phyloP scores from a whole-genome alignment of 2,797 vertebrate species.

The Smutsia gigantea region DNA sequence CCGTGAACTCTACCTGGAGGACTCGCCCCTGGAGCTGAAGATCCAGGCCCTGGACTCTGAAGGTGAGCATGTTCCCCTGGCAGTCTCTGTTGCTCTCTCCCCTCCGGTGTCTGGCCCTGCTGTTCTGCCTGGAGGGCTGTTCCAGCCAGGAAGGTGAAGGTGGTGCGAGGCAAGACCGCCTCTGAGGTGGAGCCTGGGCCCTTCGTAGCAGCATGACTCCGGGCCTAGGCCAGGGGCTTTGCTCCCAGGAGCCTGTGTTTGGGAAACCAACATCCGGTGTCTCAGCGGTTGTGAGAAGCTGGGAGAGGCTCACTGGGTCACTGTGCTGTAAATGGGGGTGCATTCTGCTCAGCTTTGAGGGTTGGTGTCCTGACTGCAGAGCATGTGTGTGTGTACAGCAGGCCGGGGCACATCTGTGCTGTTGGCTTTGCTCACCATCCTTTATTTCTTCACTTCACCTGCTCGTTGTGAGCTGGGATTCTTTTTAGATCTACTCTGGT shows the following conservation, averaged over 20 bases:
- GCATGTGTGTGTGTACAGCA: too few species aligned
- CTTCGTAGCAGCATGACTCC: too few species aligned
- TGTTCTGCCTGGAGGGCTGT: neutral
- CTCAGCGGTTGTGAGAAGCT: neutral
- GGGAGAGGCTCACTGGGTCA: neutral
- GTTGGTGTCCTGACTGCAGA: neutral
- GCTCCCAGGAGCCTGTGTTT: neutral
- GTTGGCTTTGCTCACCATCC: fast-evolving
- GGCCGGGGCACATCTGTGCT: fast-evolving
- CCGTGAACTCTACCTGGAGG: slow-evolving; percentile 96
- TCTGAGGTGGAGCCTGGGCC: neutral
- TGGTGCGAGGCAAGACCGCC: neutral
- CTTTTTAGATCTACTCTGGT: neutral
- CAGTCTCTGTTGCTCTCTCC: fast-evolving
- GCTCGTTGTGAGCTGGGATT: neutral
- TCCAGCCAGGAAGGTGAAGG: neutral
- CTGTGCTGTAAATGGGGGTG: fast-evolving
- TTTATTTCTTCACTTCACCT: neutral
- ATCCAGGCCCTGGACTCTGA: slow-evolving; percentile 97
- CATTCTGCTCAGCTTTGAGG: neutral
- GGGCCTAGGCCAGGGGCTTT: too few species aligned
- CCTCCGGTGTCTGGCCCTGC: fast-evolving
- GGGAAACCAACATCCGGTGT: neutral
- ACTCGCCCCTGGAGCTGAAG: slow-evolving; percentile 94
- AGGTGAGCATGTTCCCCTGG: slow-evolving; percentile 85